Conservation (phyloP, 2,888 invertebrate genomes). For the Drosophila multiciliata region DNA sequence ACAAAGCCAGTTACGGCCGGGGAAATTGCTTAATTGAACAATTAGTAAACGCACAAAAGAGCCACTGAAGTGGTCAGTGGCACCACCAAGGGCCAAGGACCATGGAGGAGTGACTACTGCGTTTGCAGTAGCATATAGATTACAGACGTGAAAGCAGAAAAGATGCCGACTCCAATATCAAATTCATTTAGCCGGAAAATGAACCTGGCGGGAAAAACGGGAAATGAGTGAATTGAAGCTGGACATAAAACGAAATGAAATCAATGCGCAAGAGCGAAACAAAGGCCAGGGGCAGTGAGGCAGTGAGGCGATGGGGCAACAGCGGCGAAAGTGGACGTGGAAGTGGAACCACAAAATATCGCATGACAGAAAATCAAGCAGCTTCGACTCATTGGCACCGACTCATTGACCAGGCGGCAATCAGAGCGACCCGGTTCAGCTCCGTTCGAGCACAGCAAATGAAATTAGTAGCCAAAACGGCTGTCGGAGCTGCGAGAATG, state of each 20-base stretch:
- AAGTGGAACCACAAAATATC: slow-evolving; percentile 58
- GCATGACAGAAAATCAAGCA: slow-evolving; percentile 76
- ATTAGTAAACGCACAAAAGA: slow-evolving; percentile 70
- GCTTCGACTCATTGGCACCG: slow-evolving; percentile 67
- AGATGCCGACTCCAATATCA: slow-evolving; percentile 58
- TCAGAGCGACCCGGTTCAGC: slow-evolving; percentile 4
- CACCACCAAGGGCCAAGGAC: slow-evolving; percentile 6
- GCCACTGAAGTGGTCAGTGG: slow-evolving; percentile 46
- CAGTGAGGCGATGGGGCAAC: slow-evolving; percentile 2
- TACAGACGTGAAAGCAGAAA: slow-evolving; percentile 44
- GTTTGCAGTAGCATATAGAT: slow-evolving; percentile 49
- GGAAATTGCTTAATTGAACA: slow-evolving; percentile 79
- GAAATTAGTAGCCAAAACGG: slow-evolving; percentile 64
- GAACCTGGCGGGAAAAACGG: slow-evolving; percentile 30
- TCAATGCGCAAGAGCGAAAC: slow-evolving; percentile 18
- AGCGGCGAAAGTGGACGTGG: background rate
- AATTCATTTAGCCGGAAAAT: slow-evolving; percentile 76
- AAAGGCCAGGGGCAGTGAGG: background rate
- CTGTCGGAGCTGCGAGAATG: background rate
- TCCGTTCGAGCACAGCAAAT: slow-evolving; percentile 61
- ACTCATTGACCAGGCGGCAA: slow-evolving; percentile 56
- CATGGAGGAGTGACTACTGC: background rate
- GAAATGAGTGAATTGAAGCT: slow-evolving; percentile 26
- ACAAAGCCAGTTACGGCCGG: slow-evolving; percentile 45
- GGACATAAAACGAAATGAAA: slow-evolving; percentile 23